phyloP scores from a whole-genome alignment of 2,888 invertebrate species.

The Ophraella communa region DNA sequence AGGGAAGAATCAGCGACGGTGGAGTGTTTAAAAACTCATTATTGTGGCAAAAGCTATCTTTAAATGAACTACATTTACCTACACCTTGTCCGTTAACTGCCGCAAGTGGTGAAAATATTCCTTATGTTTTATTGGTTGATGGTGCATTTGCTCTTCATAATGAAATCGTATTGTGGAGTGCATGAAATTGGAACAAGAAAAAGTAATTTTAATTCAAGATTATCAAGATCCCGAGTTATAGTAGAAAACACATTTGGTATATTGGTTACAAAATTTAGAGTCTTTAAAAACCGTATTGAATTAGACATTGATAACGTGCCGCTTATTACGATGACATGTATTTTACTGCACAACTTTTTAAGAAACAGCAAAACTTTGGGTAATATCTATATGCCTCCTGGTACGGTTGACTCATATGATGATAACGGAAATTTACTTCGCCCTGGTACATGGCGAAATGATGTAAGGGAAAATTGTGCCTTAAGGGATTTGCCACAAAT shows the following conservation, averaged over 20 bases:
- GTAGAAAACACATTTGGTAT: neutral
- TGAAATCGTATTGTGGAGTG: neutral
- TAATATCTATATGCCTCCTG: neutral
- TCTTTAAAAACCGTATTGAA: neutral
- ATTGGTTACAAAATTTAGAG: neutral
- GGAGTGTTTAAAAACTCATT: constrained; percentile 5
- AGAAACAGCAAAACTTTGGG: neutral
- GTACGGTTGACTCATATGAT: too few relatives aligned
- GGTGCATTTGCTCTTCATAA: neutral
- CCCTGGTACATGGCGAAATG: too few relatives aligned
- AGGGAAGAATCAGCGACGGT: constrained; percentile 19
- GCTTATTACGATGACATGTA: neutral
- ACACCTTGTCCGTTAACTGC: neutral
- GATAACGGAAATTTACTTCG: too few relatives aligned
- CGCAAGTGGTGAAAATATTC: neutral
- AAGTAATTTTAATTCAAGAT: neutral
- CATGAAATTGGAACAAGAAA: neutral
- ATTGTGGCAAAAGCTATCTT: constrained; percentile 5
- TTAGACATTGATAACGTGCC: neutral
- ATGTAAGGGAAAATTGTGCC: too few relatives aligned
- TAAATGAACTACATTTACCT: constrained; percentile 1
- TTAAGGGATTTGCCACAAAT: too few relatives aligned
- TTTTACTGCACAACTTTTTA: neutral
- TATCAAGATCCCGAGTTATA: neutral
- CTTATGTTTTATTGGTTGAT: neutral